Percentiles rank a stretch among this genome's conserved stretches.
phyloP scores from a whole-genome alignment of 2,888 invertebrate genomes.

The Steromphala cineraria region DNA sequence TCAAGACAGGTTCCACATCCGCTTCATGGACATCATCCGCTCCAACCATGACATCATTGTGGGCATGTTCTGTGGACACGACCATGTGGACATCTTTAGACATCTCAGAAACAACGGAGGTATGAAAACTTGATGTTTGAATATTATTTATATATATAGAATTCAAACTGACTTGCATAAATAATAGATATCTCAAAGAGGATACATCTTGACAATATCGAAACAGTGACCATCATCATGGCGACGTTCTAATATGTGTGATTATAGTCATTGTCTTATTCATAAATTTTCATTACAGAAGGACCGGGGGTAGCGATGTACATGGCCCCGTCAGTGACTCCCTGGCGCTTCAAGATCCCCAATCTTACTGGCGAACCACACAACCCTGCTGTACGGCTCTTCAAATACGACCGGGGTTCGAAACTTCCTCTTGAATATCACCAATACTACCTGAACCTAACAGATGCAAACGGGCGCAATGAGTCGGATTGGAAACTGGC shows the following conservation, averaged over 20 bases:
- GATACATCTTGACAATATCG: no score
- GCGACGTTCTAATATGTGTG: no score
- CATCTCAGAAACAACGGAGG: conserved; percentile 47
- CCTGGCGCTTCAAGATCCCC: conserved; percentile 81
- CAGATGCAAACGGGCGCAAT: conserved; percentile 79
- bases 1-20: conserved; percentile 66
- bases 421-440: conserved; percentile 88
- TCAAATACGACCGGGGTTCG: conserved; percentile 86
- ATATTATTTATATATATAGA: no score
- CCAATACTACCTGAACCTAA: conserved; percentile 90
- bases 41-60: conserved; percentile 71
- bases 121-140: background rate
- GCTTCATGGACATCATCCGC: conserved; percentile 63
- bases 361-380: conserved; percentile 77
- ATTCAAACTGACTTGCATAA: no score
- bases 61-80: conserved; percentile 69
- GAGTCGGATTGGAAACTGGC: conserved; percentile 88
- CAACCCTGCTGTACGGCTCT: conserved; percentile 91
- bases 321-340: conserved; percentile 92
- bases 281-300: conserved; percentile 70
- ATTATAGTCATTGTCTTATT: background rate
- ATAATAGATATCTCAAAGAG: no score
- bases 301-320: conserved; percentile 89
- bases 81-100: conserved; percentile 69
- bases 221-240: no score